Percentiles rank a stretch among this genome's conserved stretches.
phyloP scores from a whole-genome alignment of 2,113 vertebrate genomes.

The Xiphias gladius region DNA sequence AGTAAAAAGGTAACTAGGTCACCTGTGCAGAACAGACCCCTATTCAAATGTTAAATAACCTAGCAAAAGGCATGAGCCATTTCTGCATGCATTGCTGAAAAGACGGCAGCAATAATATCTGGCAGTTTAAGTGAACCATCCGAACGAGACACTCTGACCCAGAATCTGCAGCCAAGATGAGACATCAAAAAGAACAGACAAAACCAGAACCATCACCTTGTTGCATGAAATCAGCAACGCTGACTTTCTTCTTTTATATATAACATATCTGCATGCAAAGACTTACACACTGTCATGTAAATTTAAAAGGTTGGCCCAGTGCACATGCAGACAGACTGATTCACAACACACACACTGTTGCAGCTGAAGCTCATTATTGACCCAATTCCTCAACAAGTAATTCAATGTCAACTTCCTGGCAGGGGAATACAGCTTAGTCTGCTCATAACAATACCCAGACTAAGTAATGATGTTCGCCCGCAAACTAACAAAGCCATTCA shows the following conservation, averaged over 20 bases:
- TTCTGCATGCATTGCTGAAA: constrained; percentile 54
- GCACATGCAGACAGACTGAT: constrained; percentile 13
- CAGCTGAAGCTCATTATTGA: constrained; percentile 65
- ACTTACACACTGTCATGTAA: not conserved
- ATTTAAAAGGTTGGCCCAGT: constrained; percentile 18
- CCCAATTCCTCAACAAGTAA: constrained; percentile 75
- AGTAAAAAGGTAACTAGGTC: constrained; percentile 71
- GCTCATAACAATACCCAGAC: constrained; percentile 72
- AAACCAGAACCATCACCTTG: not conserved
- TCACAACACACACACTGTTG: constrained; percentile 24
- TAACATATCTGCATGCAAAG: constrained; percentile 1
- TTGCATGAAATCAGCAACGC: not conserved
- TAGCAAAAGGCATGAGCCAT: constrained; percentile 58
- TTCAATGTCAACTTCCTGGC: constrained; percentile 76
- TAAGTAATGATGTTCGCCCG: constrained; percentile 76
- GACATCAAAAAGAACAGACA: constrained; percentile 15
- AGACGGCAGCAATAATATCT: constrained; percentile 48
- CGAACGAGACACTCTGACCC: constrained; percentile 50
- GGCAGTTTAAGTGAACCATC: constrained; percentile 49
- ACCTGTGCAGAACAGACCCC: constrained; percentile 64
- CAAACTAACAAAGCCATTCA: constrained; percentile 72
- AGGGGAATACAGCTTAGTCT: constrained; percentile 76
- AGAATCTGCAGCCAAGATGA: constrained; percentile 47
- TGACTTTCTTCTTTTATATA: constrained; percentile 2
- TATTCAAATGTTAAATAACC: constrained; percentile 72